Base-by-base conservation (phyloP, 2,113 vertebrate genomes). In the Oostethus manadensis region DNA sequence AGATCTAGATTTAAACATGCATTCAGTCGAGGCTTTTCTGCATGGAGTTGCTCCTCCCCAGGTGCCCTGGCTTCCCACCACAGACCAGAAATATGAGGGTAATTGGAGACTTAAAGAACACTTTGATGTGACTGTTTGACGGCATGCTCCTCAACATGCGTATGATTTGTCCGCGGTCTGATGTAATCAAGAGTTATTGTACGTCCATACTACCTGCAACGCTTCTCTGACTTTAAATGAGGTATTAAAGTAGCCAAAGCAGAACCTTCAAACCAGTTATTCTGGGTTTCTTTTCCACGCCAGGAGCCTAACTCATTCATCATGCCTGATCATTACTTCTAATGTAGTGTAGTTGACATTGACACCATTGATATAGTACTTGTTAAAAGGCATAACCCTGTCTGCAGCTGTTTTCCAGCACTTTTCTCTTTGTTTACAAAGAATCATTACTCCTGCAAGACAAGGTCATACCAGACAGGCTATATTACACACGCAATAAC, bases 401-500 rank as follows among this genome's bases (percentile, higher is more conserved):
- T 54, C 10, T 13, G 1, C 62, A 68, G 63, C 53, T 68, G 64
- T 46, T 26, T 57, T 60, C 47, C 42, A 35, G 40, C 56, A 16
- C 43, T 58, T 71, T 62, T 44, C 46, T 22, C 15, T 10, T 4
- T 38, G 45, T 45, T 74, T 71, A 40, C 45, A 35, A n/a, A 51
- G 53, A 21, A 20, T 42, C 42, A 62, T 66, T 68, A 60, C 59
- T 80, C 26, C n/a, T 60, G 20, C 58, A 53, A 56, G 55, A 29
- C 17, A n/a, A 60, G 10, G 57, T 5, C 45, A 5, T 33, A 13
- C 14, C 10, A 51, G 57, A 61, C 49, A 63, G 54, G 53, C 54
- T 54, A 29, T 9, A 56, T 61, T 13, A 44, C 60, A 55, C 71
- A 69, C 23, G 49, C 56, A 72, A 70, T 66, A 66, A 73, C 45